A percentile compares a stretch with the other conserved stretches of the same genome.
Evolutionary conservation across 2,888 invertebrate genomes (phyloP).

Genomic region (Calephelis perditalis): DNA sequence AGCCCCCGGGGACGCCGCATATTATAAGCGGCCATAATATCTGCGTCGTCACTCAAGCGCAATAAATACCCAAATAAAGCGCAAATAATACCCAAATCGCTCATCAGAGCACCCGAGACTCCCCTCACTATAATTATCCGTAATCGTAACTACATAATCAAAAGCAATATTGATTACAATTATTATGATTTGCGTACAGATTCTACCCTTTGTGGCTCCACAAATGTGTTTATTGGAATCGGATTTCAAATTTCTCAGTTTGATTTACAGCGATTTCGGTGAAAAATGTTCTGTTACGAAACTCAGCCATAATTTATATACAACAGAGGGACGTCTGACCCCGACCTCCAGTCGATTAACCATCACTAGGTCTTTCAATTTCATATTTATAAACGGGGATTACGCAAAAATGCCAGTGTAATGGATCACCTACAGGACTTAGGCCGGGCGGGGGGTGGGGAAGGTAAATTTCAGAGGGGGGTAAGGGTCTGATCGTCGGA

Average conservation of each 20-base stretch:
- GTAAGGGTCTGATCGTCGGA: constrained; percentile 73
- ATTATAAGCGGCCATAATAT: constrained; percentile 65
- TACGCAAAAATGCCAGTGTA: constrained; percentile 77
- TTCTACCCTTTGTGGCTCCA: constrained; percentile 29
- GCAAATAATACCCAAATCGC: constrained; percentile 83
- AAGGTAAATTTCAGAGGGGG: constrained; percentile 69
- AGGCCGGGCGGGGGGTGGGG: constrained; percentile 56
- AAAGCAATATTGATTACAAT: constrained; percentile 41
- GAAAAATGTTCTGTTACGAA: constrained; percentile 25
- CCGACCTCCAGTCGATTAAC: constrained; percentile 77
- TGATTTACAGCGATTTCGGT: constrained; percentile 23
- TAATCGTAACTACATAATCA: constrained; percentile 51
- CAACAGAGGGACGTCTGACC: constrained; percentile 59
- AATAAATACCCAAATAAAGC: constrained; percentile 82
- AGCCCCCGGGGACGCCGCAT: constrained; percentile 58
- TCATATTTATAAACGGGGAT: constrained; percentile 78
- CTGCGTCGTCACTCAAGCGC: constrained; percentile 77
- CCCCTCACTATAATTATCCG: constrained; percentile 70
- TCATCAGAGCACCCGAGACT: constrained; percentile 63
- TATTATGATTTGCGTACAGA: constrained; percentile 38
- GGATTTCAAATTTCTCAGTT: constrained; percentile 23
- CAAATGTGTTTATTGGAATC: constrained; percentile 26
- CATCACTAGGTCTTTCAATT: constrained; percentile 75
- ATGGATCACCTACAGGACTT: constrained; percentile 76
- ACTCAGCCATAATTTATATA: constrained; percentile 54